phyloP scores from a whole-genome alignment of 2,113 vertebrate species.

The Bos indicus region DNA sequence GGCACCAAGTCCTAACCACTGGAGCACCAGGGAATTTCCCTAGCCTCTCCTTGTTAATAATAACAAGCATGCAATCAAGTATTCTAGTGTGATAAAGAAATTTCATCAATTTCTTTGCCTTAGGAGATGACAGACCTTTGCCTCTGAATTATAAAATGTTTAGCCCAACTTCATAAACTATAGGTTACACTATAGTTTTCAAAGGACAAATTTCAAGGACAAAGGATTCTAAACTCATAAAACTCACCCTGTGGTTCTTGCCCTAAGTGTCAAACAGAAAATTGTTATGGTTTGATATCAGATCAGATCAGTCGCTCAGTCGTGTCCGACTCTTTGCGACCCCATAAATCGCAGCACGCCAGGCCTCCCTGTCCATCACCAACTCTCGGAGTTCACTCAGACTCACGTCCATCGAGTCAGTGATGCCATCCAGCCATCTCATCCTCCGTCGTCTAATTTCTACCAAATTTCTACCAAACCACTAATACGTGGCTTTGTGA shows the following conservation, averaged over 20 bases:
- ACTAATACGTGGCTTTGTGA: not conserved
- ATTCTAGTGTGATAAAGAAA: not conserved
- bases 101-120: not conserved
- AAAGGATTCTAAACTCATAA: no score
- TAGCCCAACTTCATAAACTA: not conserved
- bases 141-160: conserved; percentile 1
- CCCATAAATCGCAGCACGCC: no score
- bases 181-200: not conserved
- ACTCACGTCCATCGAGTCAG: no score
- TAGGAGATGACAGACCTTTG: not conserved
- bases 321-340: no score
- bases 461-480: not conserved
- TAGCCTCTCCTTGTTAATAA: not conserved
- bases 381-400: no score
- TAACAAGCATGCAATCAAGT: not conserved
- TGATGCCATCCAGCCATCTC: no score
- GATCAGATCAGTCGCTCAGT: no score
- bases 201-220: not conserved
- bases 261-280: no score
- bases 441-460: not conserved
- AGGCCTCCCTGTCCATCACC: no score
- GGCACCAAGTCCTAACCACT: not conserved
- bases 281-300: no score
- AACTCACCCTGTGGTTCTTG: no score
- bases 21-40: not conserved